These are phyloP conservation scores for Polydrusus pterygomalis DNA, from an alignment of 2,888 invertebrate genomes.

Conservation along the genomic window DNA sequence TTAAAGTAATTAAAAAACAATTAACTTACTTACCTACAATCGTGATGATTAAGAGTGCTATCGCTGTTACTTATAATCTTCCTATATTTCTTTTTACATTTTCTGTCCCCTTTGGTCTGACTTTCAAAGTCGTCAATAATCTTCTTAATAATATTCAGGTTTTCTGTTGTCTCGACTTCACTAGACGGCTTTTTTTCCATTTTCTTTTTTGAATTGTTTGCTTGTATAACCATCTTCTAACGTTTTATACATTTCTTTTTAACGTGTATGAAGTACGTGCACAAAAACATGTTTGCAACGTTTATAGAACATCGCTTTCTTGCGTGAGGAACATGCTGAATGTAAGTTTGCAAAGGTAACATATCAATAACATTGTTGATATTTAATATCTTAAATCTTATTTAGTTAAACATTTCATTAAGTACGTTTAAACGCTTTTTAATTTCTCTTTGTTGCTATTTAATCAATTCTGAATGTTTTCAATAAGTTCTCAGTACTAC, in stretches of 20 bases:
- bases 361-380: not conserved
- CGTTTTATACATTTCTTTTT: constrained; percentile 23
- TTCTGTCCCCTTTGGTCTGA: constrained; percentile 55
- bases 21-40: constrained; percentile 55
- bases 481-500: too few species aligned
- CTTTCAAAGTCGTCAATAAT: constrained; percentile 69
- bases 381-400: not conserved
- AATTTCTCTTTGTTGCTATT: too few species aligned
- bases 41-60: constrained; percentile 47
- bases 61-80: constrained; percentile 49
- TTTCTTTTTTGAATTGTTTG: constrained; percentile 49
- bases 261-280: constrained; percentile 6
- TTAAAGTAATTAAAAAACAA: too few species aligned
- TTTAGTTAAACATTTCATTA: too few species aligned
- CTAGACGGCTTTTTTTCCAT: constrained; percentile 57
- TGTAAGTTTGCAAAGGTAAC: not conserved
- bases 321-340: not conserved
- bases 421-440: too few species aligned
- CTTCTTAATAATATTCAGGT: constrained; percentile 68
- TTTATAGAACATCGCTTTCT: not conserved
- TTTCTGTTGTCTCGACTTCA: constrained; percentile 61
- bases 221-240: constrained; percentile 50
- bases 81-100: constrained; percentile 54
- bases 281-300: not conserved
- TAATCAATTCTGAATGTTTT: too few species aligned